Evolutionary conservation across 2,888 invertebrate species (phyloP).

Genomic region (Leptinotarsa rubiginosa): DNA sequence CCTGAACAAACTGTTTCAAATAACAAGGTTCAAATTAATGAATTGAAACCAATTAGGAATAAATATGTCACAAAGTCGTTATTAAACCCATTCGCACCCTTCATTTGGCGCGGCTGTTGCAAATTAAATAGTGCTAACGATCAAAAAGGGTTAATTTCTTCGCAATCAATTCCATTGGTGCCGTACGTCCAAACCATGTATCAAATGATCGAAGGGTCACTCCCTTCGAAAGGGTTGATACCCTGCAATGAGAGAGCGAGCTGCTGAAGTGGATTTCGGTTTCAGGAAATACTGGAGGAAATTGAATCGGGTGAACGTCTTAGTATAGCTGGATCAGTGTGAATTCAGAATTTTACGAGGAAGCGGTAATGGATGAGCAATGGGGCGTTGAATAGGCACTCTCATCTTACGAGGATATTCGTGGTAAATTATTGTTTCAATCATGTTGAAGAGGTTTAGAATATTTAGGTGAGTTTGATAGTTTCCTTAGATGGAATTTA

Average conservation of each 20-base stretch:
- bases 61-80: slow-evolving; percentile 49
- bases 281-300: slow-evolving; percentile 15
- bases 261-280: background rate
- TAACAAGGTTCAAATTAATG: slow-evolving; percentile 28
- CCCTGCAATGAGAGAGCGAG: background rate
- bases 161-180: slow-evolving; percentile 52
- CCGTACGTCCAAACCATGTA: slow-evolving; percentile 50
- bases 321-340: background rate
- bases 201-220: slow-evolving; percentile 53
- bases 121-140: slow-evolving; percentile 54
- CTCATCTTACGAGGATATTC: too few species aligned
- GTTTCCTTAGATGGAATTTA: too few species aligned
- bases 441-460: too few species aligned
- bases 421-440: too few species aligned
- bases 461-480: too few species aligned
- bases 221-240: slow-evolving; percentile 39
- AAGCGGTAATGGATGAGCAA: background rate
- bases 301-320: slow-evolving; percentile 16
- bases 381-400: background rate
- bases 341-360: background rate
- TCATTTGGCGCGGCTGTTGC: slow-evolving; percentile 43
- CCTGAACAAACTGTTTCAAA: slow-evolving; percentile 1
- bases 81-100: slow-evolving; percentile 47
- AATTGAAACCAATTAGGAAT: slow-evolving; percentile 43
- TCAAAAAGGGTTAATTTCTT: slow-evolving; percentile 55